Evolutionary conservation across 2,797 vertebrate species (phyloP).

Genomic region (Dendrocincla fuliginosa): DNA sequence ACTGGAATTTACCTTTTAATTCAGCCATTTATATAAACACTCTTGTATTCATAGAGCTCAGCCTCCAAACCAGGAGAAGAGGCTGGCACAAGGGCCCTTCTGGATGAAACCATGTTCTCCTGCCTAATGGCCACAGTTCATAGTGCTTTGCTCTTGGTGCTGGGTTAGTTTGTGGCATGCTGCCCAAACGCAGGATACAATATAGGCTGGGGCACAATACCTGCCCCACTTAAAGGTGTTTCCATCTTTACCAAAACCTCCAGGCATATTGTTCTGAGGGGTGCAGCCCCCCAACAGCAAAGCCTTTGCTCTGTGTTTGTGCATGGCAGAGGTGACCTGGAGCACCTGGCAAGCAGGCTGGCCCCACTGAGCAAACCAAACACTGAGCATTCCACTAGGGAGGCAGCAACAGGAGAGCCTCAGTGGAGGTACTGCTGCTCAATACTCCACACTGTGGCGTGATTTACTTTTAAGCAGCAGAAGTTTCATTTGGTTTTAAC

Average conservation of each 20-base stretch:
- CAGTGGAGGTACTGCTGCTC: neutral
- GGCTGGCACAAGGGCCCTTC: fast-evolving
- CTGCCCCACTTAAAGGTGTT: neutral
- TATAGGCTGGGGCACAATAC: neutral
- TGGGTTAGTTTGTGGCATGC: neutral
- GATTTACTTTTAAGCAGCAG: neutral
- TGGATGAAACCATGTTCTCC: fast-evolving
- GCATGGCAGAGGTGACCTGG: neutral
- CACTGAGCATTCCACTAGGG: fast-evolving
- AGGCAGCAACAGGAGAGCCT: neutral
- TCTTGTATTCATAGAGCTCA: neutral
- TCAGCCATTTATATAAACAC: neutral
- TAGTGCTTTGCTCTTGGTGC: neutral
- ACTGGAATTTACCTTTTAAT: neutral
- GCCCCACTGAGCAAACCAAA: neutral
- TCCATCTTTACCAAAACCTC: neutral
- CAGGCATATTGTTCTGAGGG: neutral
- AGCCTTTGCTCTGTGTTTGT: neutral
- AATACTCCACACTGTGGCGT: fast-evolving
- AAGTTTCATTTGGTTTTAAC: fast-evolving
- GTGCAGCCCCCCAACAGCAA: neutral
- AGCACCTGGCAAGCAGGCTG: neutral
- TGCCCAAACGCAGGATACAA: fast-evolving
- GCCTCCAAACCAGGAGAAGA: neutral
- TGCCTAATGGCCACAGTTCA: neutral